Conservation (phyloP, 2,113 vertebrate genomes). For the Cnemophilus loriae region DNA sequence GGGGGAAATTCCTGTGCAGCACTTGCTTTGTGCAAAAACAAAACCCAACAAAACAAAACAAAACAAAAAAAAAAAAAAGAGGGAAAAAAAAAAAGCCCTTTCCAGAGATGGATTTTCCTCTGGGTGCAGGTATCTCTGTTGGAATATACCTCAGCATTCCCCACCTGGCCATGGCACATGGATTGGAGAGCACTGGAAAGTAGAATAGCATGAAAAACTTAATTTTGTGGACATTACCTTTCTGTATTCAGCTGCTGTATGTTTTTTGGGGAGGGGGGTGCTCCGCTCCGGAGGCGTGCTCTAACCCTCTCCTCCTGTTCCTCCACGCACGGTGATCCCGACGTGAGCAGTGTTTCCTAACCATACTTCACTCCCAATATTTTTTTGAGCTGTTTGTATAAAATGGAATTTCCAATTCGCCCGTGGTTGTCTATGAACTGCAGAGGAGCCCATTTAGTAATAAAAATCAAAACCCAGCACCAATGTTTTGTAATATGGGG, state of each 20-base stretch:
- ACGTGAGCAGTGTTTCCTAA: slow-evolving; percentile 73
- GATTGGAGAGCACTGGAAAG: slow-evolving; percentile 68
- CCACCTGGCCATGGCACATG: slow-evolving; percentile 41
- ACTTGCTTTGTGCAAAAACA: slow-evolving; percentile 16
- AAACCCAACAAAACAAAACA: neutral
- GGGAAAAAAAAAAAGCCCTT: neutral
- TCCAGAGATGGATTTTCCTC: slow-evolving; percentile 46
- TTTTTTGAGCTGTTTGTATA: slow-evolving; percentile 79
- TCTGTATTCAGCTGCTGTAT: slow-evolving; percentile 67
- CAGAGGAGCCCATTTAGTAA: slow-evolving; percentile 76
- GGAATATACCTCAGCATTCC: slow-evolving; percentile 61
- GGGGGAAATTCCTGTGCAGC: slow-evolving; percentile 20
- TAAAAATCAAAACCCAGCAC: slow-evolving; percentile 42
- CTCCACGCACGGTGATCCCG: slow-evolving; percentile 51
- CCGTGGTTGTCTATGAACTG: slow-evolving; percentile 74
- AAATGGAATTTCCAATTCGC: slow-evolving; percentile 70
- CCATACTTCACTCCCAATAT: slow-evolving; percentile 85
- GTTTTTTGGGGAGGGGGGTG: slow-evolving; percentile 11
- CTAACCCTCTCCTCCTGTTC: slow-evolving; percentile 59
- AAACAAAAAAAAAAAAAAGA: neutral
- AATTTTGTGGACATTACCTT: slow-evolving; percentile 75
- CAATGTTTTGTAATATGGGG: slow-evolving; percentile 15
- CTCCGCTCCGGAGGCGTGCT: slow-evolving; percentile 63
- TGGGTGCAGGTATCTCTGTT: slow-evolving; percentile 53
- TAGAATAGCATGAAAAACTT: slow-evolving; percentile 80